Base-by-base conservation (phyloP, 2,888 invertebrate species). In the Epiblema foenella region DNA sequence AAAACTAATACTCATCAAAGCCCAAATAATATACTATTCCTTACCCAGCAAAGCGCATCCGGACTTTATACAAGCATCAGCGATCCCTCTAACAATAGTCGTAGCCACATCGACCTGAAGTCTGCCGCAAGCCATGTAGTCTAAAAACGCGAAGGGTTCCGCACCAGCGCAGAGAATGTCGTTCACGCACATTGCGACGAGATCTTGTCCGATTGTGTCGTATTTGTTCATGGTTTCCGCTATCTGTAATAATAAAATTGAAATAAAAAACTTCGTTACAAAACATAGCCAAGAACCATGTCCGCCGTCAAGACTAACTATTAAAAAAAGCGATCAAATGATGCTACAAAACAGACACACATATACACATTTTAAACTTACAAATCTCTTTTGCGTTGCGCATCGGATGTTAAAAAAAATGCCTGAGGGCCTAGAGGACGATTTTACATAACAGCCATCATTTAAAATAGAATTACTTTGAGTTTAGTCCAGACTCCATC, bases 161-260 rank as follows among this genome's bases (percentile, higher is more conserved):
- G 99, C 99, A 57, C 99, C 99, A 74, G 98, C 97, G 77, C 98
- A 98, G 62, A 99, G 91, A 65, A 99, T 96, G 88, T 99, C 99
- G 91, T 99, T 99, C 58, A 98, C 99, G 84, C 99, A 99, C 98
- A 99, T 99, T 5, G 99, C 99, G 2, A 99, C 98, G 42, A 99
- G 94, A 89, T 99, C 99, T 78, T 98, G 96, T 0, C 99, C 99
- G 68, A 99, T 95, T 0, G 96, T 96, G 79, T 96, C 95, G 88
- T 98, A 98, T 68, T 96, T 95, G 17, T 95, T 94, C 83, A 96
- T 95, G 72, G 95, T 94, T 83, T 98, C 95, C 0, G 99, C 98
- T 77, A 99, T 95, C 98, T 98, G 85, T 39, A 33, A 33, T 8
- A 8, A 33, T 24, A 33, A 33, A 33, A 33, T 33, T 24, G 4